phyloP scores from a whole-genome alignment of 1,140 invertebrate species.

The Ostrea edulis region DNA sequence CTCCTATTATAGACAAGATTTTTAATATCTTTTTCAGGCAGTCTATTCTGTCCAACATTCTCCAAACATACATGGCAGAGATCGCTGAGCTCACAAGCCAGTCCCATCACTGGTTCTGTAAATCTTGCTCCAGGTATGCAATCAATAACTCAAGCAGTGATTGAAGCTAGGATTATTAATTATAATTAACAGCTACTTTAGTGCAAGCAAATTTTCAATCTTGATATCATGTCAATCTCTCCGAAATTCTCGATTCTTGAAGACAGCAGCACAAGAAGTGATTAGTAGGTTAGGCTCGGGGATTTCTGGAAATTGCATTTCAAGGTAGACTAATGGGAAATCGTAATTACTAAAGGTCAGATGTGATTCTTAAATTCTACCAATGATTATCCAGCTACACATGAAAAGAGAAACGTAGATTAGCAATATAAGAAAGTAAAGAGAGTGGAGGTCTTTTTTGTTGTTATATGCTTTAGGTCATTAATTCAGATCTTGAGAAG shows the following conservation, averaged over 20 bases:
- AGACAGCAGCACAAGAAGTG: background rate
- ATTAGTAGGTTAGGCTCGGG: background rate
- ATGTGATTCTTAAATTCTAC: constrained; percentile 4
- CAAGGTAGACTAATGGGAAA: constrained; percentile 17
- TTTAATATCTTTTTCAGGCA: constrained; percentile 77
- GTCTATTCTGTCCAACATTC: constrained; percentile 90
- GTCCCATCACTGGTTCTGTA: constrained; percentile 90
- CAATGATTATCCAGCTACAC: background rate
- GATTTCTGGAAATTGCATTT: constrained; percentile 4
- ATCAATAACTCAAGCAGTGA: constrained; percentile 16
- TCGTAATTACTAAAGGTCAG: background rate
- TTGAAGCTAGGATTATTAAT: constrained; percentile 23
- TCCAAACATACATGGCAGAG: constrained; percentile 93
- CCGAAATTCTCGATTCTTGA: background rate
- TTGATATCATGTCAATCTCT: background rate
- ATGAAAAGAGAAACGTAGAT: background rate
- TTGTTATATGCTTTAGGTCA: background rate
- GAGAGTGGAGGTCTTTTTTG: background rate
- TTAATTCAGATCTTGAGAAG: background rate
- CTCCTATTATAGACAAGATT: background rate
- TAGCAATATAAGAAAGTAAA: background rate
- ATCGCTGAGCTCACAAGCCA: constrained; percentile 88
- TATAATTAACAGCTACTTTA: constrained; percentile 32
- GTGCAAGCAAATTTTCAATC: background rate
- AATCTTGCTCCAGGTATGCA: constrained; percentile 88